A percentile compares a stretch with the other conserved stretches of the same genome.
phyloP scores from a whole-genome alignment of 1,140 invertebrate genomes.

The Bradysia coprophila region DNA sequence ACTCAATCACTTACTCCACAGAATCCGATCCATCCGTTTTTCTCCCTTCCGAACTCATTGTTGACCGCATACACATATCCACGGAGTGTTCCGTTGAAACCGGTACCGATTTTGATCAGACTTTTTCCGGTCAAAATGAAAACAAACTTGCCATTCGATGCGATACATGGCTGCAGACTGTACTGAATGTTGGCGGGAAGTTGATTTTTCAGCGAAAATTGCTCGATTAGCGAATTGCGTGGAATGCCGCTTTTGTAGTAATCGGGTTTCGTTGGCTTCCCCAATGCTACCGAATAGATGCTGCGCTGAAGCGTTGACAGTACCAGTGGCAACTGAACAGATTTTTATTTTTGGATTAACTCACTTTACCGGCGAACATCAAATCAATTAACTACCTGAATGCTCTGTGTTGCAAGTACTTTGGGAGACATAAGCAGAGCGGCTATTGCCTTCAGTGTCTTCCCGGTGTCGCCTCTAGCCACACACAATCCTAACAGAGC shows the following conservation, averaged over 20 bases:
- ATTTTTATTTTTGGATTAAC: constrained; percentile 3
- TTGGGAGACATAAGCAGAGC: constrained; percentile 75
- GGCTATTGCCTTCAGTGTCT: constrained; percentile 68
- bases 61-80: constrained; percentile 69
- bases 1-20: constrained; percentile 53
- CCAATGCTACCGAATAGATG: constrained; percentile 71
- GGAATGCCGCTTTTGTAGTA: constrained; percentile 80
- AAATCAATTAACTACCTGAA: constrained; percentile 33
- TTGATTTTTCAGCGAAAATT: constrained; percentile 25
- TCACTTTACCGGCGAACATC: too few species aligned
- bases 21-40: constrained; percentile 66
- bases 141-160: constrained; percentile 74
- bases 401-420: constrained; percentile 54
- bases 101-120: constrained; percentile 79
- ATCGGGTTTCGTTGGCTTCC: constrained; percentile 62
- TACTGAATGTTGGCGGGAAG: constrained; percentile 17
- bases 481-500: constrained; percentile 79
- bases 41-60: constrained; percentile 52
- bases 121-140: constrained; percentile 65
- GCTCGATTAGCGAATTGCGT: constrained; percentile 50
- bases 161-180: constrained; percentile 37
- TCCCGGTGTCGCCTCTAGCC: constrained; percentile 85
- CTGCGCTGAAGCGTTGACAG: constrained; percentile 74
- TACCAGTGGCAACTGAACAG: constrained; percentile 59
- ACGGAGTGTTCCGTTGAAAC: constrained; percentile 76